Percentiles rank a stretch among this genome's conserved stretches.
Evolutionary conservation across 1,140 invertebrate genomes (phyloP).

Genomic region (Drosophila albomicans): DNA sequence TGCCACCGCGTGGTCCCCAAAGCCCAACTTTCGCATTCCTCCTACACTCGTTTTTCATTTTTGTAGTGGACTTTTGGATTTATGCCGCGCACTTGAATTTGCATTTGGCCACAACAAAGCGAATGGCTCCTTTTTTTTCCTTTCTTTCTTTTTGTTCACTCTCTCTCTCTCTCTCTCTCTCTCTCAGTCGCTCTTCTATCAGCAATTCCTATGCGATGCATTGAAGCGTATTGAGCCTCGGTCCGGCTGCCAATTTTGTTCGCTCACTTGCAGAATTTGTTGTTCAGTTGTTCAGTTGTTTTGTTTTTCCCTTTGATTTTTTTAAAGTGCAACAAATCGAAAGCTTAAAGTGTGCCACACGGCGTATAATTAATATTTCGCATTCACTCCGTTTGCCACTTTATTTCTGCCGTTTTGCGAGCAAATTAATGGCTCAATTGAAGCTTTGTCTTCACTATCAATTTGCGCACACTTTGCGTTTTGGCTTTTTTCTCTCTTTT

Average conservation of each 20-base stretch:
- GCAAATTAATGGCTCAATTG: slow-evolving; percentile 15
- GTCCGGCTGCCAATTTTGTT: slow-evolving; percentile 9
- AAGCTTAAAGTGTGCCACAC: not conserved
- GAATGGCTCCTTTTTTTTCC: not conserved
- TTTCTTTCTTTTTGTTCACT: not conserved
- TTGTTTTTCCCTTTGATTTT: too few relatives aligned
- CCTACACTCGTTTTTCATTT: slow-evolving; percentile 55
- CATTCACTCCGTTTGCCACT: not conserved
- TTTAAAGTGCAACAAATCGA: not conserved
- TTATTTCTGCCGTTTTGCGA: slow-evolving; percentile 17
- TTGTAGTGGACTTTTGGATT: slow-evolving; percentile 71
- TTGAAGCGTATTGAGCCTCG: slow-evolving; percentile 32
- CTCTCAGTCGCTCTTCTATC: not conserved
- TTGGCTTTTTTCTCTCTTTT: too few relatives aligned
- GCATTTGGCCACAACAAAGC: slow-evolving; percentile 68
- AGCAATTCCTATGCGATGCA: not conserved
- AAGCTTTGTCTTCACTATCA: not conserved
- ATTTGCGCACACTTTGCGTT: too few relatives aligned
- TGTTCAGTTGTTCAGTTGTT: too few relatives aligned
- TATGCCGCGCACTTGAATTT: slow-evolving; percentile 78
- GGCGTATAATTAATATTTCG: slow-evolving; percentile 18
- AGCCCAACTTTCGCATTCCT: not conserved
- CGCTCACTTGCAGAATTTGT: slow-evolving; percentile 7
- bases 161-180: not conserved
- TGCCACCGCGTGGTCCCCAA: slow-evolving; percentile 39